Base-by-base conservation (phyloP, 2,888 invertebrate genomes). In the Desoria tigrina region DNA sequence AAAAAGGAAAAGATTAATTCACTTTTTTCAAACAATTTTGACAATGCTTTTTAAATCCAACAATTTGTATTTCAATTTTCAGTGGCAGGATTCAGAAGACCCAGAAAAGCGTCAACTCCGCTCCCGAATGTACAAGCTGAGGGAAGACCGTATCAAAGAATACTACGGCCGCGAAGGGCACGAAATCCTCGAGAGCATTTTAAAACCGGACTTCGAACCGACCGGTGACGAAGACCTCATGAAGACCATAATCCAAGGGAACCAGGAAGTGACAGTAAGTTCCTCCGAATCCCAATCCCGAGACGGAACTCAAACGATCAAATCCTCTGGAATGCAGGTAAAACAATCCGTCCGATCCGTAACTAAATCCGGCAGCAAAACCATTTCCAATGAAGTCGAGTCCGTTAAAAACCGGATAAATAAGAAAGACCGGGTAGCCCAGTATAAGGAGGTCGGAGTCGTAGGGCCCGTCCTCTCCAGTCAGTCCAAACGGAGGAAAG, bases 61-160 rank as follows among this genome's bases (percentile, higher is more conserved):
- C n/a, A n/a, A n/a, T n/a, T n/a, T n/a, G n/a, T n/a, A n/a, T n/a
- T n/a, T n/a, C n/a, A 56, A 53, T 11, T 45, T 61, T n/a, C 82
- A 90, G 90, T 91, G 90, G 90, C 88, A 90, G 82, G 88, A 89
- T 79, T 89, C 92, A 54, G 90, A 91, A 78, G 92, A 93, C 81
- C 90, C 89, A 80, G 88, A 87, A 72, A 90, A 92, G 82, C 91
- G 91, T 80, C 90, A 91, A 81, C 92, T 94, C 77, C 86, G 93
- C 68, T 85, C 90, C 53, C 87, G 92, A 81, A 89, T 91, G 87
- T 91, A 89, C 80, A 88, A 88, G 77, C 83, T 93, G 79, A 86
- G 92, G 53, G 92, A 93, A 80, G 87, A 88, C 78, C 85, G 90
- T 68, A 83, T 91, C 77, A 86, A 87, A 78, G 87, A 87, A 80